Conservation (phyloP, 1,140 invertebrate genomes). For the Drosophila ironensis region DNA sequence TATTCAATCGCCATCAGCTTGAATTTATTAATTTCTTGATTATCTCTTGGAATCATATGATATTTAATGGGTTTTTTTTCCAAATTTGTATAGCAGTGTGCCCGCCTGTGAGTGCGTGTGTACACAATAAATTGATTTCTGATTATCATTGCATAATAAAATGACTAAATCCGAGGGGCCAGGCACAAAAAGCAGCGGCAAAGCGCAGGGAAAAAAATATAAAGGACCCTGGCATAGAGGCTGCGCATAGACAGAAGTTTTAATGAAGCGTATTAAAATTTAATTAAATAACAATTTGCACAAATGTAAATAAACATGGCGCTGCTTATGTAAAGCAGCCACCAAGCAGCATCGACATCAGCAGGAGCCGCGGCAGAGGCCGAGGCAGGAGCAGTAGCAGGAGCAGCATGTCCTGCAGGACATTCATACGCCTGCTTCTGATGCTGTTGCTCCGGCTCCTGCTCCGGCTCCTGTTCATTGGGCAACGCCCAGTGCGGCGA, state of each 20-base stretch:
- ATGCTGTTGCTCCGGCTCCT: not conserved
- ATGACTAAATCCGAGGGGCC: conserved; percentile 44
- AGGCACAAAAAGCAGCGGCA: not conserved
- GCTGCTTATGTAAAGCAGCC: conserved; percentile 67
- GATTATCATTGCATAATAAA: conserved; percentile 77
- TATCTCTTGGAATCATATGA: too few relatives aligned
- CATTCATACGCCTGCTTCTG: conserved; percentile 1
- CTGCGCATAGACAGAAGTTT: conserved; percentile 52
- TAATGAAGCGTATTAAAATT: conserved; percentile 79
- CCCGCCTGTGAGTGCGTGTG: conserved; percentile 15
- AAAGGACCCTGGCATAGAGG: not conserved
- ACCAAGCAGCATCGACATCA: not conserved
- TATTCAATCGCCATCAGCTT: too few relatives aligned
- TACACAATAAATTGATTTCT: conserved; percentile 74
- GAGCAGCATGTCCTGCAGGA: conserved; percentile 4
- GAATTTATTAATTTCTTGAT: too few relatives aligned
- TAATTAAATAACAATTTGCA: conserved; percentile 79
- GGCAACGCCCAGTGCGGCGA: conserved; percentile 64
- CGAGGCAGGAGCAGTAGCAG: too few relatives aligned
- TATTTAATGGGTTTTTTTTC: not conserved
- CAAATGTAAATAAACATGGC: conserved; percentile 73
- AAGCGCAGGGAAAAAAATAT: not conserved
- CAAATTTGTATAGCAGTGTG: not conserved
- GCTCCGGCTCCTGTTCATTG: conserved; percentile 22
- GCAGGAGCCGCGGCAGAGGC: not conserved